Conservation (phyloP, 2,888 invertebrate species). For the Trachelus stipa region DNA sequence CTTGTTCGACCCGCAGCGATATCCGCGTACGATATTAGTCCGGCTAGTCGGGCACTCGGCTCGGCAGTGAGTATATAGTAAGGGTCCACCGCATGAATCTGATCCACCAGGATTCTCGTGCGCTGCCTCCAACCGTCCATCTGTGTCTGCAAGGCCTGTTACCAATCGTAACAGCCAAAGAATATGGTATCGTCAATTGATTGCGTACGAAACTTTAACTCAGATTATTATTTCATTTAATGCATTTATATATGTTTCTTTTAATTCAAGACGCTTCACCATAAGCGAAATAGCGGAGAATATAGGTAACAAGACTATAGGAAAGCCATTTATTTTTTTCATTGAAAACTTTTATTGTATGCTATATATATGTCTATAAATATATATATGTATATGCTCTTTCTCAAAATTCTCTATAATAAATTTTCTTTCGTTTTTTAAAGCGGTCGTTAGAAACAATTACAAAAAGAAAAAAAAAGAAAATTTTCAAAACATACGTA, state of each 20-base stretch:
- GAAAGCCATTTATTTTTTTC: background rate
- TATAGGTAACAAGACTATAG: background rate
- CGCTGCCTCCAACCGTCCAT: slow-evolving; percentile 77
- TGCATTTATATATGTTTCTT: slow-evolving; percentile 2
- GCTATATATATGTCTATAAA: background rate
- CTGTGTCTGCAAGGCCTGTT: slow-evolving; percentile 76
- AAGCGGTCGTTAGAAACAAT: background rate
- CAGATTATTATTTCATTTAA: slow-evolving; percentile 9
- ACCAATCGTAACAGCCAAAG: slow-evolving; percentile 65
- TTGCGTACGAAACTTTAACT: slow-evolving; percentile 14
- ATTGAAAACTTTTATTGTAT: background rate
- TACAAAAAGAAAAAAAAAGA: background rate
- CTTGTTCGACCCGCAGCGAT: slow-evolving; percentile 75
- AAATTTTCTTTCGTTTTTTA: background rate
- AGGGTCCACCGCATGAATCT: slow-evolving; percentile 82
- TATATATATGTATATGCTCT: background rate
- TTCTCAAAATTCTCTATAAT: background rate
- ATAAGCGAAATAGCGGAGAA: background rate
- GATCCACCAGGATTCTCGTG: slow-evolving; percentile 78
- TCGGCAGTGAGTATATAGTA: slow-evolving; percentile 72
- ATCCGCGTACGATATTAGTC: slow-evolving; percentile 72
- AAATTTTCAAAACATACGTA: slow-evolving; percentile 4
- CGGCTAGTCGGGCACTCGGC: slow-evolving; percentile 66
- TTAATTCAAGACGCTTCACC: background rate
- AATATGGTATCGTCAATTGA: slow-evolving; percentile 44